Evolutionary conservation across 1,140 invertebrate species (phyloP).

Genomic region (Pollicipes pollicipes): DNA sequence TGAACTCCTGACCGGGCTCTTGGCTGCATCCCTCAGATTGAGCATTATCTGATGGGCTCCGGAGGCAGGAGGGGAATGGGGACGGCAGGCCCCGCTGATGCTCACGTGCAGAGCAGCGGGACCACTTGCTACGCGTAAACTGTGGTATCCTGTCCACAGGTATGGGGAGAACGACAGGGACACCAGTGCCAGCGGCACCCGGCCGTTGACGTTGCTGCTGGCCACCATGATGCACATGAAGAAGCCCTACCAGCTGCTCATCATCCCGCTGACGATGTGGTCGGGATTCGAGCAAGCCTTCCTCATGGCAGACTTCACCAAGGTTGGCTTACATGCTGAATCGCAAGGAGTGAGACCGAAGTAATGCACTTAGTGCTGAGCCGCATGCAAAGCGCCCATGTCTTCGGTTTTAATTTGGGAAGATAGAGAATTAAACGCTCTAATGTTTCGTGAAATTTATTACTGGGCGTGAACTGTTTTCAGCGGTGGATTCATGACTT

Average conservation of each 20-base stretch:
- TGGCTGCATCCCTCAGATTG: no score
- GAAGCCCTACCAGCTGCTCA: conserved; percentile 61
- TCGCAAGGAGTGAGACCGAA: conserved; percentile 5
- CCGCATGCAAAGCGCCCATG: conserved; percentile 7
- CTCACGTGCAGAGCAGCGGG: no score
- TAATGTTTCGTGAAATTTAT: no score
- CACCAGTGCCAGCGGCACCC: conserved; percentile 46
- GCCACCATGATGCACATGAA: conserved; percentile 80
- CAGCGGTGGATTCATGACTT: conserved; percentile 11
- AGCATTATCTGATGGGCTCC: no score
- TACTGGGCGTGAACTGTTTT: no score
- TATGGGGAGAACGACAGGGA: conserved; percentile 61
- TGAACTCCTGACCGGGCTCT: neutral
- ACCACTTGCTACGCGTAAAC: neutral
- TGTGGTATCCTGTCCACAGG: conserved; percentile 27
- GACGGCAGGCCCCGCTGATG: no score
- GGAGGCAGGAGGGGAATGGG: no score
- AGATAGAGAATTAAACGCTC: no score
- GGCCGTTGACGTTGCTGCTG: conserved; percentile 59
- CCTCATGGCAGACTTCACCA: conserved; percentile 83
- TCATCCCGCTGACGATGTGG: conserved; percentile 89
- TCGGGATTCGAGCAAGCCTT: conserved; percentile 95
- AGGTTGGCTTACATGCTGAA: conserved; percentile 32
- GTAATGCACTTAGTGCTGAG: no score
- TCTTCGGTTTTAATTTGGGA: no score